phyloP scores from a whole-genome alignment of 2,888 invertebrate genomes.

The Harpalus rubripes region DNA sequence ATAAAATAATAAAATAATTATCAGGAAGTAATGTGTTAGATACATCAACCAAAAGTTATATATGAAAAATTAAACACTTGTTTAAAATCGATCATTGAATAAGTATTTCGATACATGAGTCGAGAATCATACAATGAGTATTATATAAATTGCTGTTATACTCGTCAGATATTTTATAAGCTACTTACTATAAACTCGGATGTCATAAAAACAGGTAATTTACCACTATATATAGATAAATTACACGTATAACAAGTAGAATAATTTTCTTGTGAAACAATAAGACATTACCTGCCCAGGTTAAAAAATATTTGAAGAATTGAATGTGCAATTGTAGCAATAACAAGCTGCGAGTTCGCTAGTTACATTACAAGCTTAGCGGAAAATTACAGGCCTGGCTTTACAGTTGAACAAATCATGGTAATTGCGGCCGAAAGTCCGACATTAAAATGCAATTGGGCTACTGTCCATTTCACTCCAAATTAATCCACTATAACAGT shows the following conservation, averaged over 20 bases:
- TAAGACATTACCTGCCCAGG: constrained; percentile 9
- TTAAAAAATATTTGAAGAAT: constrained; percentile 26
- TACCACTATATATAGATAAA: background rate
- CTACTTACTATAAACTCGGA: background rate
- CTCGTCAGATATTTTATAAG: background rate
- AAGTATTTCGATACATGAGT: too few relatives aligned
- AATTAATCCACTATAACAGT: constrained; percentile 42
- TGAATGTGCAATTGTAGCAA: constrained; percentile 30
- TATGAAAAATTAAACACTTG: too few relatives aligned
- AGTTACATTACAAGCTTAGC: constrained; percentile 40
- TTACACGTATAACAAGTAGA: background rate
- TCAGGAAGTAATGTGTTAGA: too few relatives aligned
- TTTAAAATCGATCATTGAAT: too few relatives aligned
- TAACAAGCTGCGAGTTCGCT: constrained; percentile 5
- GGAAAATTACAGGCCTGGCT: constrained; percentile 33
- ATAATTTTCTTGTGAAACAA: background rate
- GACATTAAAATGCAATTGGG: constrained; percentile 43
- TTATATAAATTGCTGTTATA: background rate
- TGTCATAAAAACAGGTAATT: constrained; percentile 6
- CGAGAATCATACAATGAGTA: too few relatives aligned
- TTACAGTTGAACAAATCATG: constrained; percentile 46
- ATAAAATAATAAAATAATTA: too few relatives aligned
- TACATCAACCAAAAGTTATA: too few relatives aligned
- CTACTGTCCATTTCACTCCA: constrained; percentile 49
- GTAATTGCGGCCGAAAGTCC: constrained; percentile 40